Base-by-base conservation (phyloP, 37 sponge, comb jelly and placozoan species). In the Halichondria panicea region DNA sequence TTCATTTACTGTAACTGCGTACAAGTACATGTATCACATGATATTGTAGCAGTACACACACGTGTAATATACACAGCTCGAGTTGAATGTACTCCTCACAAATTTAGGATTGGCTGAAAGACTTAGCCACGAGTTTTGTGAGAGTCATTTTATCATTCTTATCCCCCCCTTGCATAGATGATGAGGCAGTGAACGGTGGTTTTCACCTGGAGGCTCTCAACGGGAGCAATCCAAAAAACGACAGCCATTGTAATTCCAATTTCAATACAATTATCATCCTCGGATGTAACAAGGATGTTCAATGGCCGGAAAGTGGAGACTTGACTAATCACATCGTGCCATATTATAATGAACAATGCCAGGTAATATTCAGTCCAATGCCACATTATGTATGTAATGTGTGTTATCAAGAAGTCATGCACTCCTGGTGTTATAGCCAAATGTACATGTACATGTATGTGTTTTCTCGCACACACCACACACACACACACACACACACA, bases 181-280 rank as follows among this genome's bases (percentile, higher is more conserved):
- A 43, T 43, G 63, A 62, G 19, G 43, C 8, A 19, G 43, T 31
- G 7, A 30, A 27, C 2, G 70, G 40, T 55, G 80, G 80, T 2
- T 79, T 79, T 40, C 69, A 79, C 60, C 22, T 79, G 69, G 33
- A 19, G 0, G 43, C 44, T 1, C 25, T n/a, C 9, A 68, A 69
- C 45, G 80, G 80, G 8, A 65, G 55, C 68, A 38, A 55, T 6
- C 79, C 79, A 25, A 42, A 48, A 13, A 18, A 5, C 34, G 34
- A 7, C 2, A 38, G 61, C 48, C 58, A 39, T n/a, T 22, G 43
- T 5, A 27, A 38, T 1, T 27, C 21, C 70, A 70, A 70, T 0
- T 11, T 79, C 15, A 36, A 30, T 0, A 79, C 70, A 2, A 35
- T 56, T 32, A 36, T 79, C 61, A 69, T 69, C 37, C 31, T 79